Evolutionary conservation across 2,797 vertebrate genomes (phyloP), one percentile per base, ranked within the genome.

Genomic region (Geotrypetes seraphini): DNA sequence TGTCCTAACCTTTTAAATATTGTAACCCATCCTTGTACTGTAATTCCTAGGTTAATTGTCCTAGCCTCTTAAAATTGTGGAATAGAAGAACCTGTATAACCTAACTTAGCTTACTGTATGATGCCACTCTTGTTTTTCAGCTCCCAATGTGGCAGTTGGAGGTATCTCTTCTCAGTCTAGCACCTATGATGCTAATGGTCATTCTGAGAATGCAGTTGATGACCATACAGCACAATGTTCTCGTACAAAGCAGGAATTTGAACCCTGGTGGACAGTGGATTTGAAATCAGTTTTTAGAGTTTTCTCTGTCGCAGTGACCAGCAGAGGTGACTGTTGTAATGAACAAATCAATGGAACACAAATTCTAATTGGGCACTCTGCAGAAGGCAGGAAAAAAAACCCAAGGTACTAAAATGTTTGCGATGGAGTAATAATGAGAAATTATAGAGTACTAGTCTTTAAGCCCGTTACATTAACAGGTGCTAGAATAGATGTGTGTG

Each of bases 221-320:
- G 50, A 48, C 26, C 19, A 31, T 12, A 19, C 22, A 12, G 22
- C 21, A 4, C 36, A 29, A 12, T 60, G 57, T 17, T 23, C 48
- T 26, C 21, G 39, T 31, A 60, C 37, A 2, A 19, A 16, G 2
- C 20, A 18, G 21, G 53, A 57, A 12, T 14, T 33, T 27, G 34
- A 36, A 8, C 50, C 47, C 3, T 57, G 49, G 36, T 36, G 28
- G 47, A 47, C 34, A 21, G n/a, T 53, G 16, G 52, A 63, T 24
- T 18, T 56, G 44, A 22, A 20, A 19, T 43, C 44, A 11, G 18
- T 12, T 7, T 34, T 51, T 26, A 39, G 42, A 5, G n/a, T 60
- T 12, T 53, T 32, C 22, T 47, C 32, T 14, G 36, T 58, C 10
- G 50, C 48, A 5, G 28, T 58, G 22, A 58, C 38, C 9, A 49